Percentiles rank a stretch among this genome's conserved stretches.
These are phyloP conservation scores for Philaethria dido DNA, from an alignment of 2,888 invertebrate species.

Conservation along the genomic window DNA sequence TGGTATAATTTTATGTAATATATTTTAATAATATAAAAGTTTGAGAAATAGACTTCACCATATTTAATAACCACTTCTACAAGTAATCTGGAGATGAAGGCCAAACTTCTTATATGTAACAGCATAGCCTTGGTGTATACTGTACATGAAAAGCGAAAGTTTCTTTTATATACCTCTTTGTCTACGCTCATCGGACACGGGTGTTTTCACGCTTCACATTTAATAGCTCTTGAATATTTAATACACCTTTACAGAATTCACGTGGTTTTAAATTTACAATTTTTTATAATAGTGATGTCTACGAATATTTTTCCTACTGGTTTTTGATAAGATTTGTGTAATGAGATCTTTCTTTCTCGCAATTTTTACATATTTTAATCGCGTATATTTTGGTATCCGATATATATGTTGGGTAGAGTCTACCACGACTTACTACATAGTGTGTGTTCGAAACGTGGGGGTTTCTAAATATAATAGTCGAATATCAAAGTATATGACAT, in stretches of 20 bases:
- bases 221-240: conserved; percentile 14
- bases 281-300: neutral
- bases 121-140: neutral
- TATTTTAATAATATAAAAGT: neutral
- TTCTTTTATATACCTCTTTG: conserved; percentile 16
- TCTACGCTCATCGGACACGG: conserved; percentile 13
- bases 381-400: too few relatives aligned
- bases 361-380: too few relatives aligned
- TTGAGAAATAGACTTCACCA: neutral
- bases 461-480: too few relatives aligned
- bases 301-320: too few relatives aligned
- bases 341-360: too few relatives aligned
- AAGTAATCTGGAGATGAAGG: neutral
- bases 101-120: conserved; percentile 4
- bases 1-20: too few relatives aligned
- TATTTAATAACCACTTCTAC: neutral
- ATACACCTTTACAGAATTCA: neutral
- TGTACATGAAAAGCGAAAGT: conserved; percentile 12
- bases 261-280: neutral
- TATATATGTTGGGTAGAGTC: too few relatives aligned
- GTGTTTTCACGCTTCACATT: conserved; percentile 22
- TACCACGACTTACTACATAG: too few relatives aligned
- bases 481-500: too few relatives aligned
- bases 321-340: too few relatives aligned
- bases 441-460: too few relatives aligned